phyloP scores from a whole-genome alignment of 2,113 vertebrate genomes.

The Redunca redunca region DNA sequence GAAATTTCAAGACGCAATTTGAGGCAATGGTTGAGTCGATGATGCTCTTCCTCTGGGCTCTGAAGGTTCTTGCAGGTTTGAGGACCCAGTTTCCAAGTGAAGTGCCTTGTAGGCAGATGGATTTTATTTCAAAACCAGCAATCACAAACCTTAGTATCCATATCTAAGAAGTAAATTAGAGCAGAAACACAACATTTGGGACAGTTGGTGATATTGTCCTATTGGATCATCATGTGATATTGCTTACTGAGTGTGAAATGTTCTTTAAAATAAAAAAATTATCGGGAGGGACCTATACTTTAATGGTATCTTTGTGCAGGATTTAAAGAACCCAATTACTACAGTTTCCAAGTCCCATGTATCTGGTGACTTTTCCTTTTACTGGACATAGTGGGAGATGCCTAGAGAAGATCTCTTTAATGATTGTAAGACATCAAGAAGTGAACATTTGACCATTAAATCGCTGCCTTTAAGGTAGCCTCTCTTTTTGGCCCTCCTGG shows the following conservation, averaged over 20 bases:
- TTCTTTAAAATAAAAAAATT: neutral
- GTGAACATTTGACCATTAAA: neutral
- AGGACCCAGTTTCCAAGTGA: neutral
- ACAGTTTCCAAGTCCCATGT: neutral
- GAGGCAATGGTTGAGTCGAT: neutral
- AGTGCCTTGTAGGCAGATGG: neutral
- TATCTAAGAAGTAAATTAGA: neutral
- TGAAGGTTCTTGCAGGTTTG: neutral
- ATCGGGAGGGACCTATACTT: neutral
- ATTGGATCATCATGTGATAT: neutral
- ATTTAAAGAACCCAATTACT: neutral
- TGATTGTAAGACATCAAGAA: neutral
- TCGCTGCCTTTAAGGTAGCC: neutral
- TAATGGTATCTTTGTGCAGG: neutral
- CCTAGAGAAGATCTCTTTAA: neutral
- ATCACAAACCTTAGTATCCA: neutral
- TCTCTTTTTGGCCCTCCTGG: neutral
- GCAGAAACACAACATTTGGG: neutral
- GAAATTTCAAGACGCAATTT: neutral
- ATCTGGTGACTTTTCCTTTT: neutral
- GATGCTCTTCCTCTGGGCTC: neutral
- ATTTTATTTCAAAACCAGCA: neutral
- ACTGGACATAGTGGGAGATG: neutral
- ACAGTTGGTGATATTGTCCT: neutral
- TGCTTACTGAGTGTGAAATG: neutral